These are phyloP conservation scores for Protonemura montana DNA, from an alignment of 2,888 invertebrate genomes.

Conservation along the genomic window DNA sequence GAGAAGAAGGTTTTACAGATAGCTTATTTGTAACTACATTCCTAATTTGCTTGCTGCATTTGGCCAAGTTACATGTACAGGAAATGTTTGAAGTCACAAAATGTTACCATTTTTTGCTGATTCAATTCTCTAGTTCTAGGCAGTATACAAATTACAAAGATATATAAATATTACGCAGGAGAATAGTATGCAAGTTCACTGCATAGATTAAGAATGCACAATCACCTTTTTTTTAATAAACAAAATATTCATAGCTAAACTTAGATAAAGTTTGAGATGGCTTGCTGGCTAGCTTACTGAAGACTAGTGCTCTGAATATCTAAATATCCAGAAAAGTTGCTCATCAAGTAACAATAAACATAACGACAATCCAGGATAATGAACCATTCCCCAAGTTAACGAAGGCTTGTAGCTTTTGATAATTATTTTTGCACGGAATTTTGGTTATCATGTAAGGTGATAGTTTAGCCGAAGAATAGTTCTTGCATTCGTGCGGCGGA, in stretches of 20 bases:
- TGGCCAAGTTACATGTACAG: not conserved
- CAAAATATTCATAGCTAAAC: not conserved
- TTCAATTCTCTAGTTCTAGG: not conserved
- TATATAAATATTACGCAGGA: not conserved
- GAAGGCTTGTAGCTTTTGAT: not conserved
- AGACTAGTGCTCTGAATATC: not conserved
- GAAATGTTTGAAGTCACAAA: not conserved
- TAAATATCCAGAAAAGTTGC: not conserved
- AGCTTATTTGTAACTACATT: not conserved
- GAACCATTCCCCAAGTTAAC: not conserved
- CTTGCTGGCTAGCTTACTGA: not conserved
- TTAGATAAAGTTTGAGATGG: not conserved
- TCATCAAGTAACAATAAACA: not conserved
- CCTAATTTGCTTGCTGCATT: not conserved
- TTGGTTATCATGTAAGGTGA: not conserved
- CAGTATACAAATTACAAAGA: conserved; percentile 12
- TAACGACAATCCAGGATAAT: not conserved
- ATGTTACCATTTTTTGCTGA: not conserved
- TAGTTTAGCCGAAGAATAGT: not conserved
- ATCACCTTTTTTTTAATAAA: not conserved
- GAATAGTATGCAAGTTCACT: not conserved
- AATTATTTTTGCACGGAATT: not conserved
- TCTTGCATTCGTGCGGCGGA: not conserved
- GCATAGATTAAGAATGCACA: not conserved
- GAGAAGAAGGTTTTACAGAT: not conserved